A percentile compares a stretch with the other conserved stretches of the same genome.
phyloP scores from a whole-genome alignment of 2,797 vertebrate genomes.

The Cuniculus paca region DNA sequence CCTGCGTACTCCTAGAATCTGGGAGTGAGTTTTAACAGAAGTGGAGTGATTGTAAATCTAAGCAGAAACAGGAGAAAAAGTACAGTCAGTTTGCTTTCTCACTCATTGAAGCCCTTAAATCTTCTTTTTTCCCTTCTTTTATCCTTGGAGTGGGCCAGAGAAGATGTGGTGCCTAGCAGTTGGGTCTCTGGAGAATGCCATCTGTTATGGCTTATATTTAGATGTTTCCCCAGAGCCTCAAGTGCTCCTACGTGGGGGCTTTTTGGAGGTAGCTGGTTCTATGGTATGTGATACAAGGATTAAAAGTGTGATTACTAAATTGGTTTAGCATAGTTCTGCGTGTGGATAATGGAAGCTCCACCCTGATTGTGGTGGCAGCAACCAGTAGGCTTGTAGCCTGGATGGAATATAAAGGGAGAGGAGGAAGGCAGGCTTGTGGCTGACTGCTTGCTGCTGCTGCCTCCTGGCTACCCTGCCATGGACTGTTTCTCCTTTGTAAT shows the following conservation, averaged over 20 bases:
- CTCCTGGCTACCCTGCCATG: background rate
- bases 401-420: background rate
- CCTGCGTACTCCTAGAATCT: accelerated
- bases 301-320: background rate
- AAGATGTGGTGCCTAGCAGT: background rate
- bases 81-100: background rate
- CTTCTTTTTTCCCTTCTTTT: background rate
- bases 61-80: background rate
- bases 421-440: background rate
- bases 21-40: background rate
- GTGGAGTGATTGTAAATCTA: accelerated
- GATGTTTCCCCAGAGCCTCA: background rate
- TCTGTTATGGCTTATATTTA: background rate
- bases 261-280: background rate
- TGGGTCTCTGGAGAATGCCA: background rate
- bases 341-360: background rate
- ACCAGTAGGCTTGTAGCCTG: background rate
- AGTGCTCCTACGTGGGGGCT: background rate
- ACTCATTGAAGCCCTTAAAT: background rate
- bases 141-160: background rate
- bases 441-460: background rate
- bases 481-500: background rate
- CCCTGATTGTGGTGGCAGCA: background rate
- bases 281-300: background rate
- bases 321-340: background rate